Base-by-base conservation (phyloP, 2,113 vertebrate genomes). In the Salvelinus alpinus region DNA sequence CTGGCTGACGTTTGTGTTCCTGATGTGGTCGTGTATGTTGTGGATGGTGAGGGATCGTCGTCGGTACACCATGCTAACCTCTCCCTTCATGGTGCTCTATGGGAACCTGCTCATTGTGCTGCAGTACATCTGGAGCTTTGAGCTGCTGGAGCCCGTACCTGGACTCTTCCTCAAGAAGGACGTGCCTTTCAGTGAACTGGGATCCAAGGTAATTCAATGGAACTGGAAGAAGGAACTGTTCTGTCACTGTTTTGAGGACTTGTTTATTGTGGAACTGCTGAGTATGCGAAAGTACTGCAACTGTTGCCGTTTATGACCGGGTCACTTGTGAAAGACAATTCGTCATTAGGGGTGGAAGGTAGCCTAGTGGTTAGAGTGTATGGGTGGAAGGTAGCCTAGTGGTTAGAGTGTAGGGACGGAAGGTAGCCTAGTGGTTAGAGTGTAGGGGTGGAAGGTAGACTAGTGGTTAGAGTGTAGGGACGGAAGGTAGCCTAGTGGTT, bases 41-140 rank as follows among this genome's bases (percentile, higher is more conserved):
- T 99, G 98, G 97, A 99, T 99, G 97, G 95, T 99, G 81, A 94
- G 96, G 29, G 94, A 98, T 87, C 87, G 97, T 64, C 92, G 98
- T 78, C 96, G 96, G 64, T 99, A 99, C 0, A 97, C 97, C 76
- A 99, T 99, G 98, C 91, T 99, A 78, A 95, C 94, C 20, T 98
- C 98, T 0, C 98, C 98, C 0, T 98, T 98, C 90, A 98, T 99
- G 97, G 98, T 99, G 18, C 91, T 95, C 4, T 99, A 99, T 44
- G 98, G 95, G 54, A 96, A 99, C 89, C 87, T 99, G 60, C 77
- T 99, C 67, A 89, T 99, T 29, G 91, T 94, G 0, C 88, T 99
- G 80, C 98, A 99, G 83, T 99, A 99, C 82, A 97, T 99, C 79
- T 99, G 95, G 95, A 97, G 94, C 75, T 96, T 99, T 79, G 92